Conservation (phyloP, 2,113 vertebrate species). For the Butorides virescens region DNA sequence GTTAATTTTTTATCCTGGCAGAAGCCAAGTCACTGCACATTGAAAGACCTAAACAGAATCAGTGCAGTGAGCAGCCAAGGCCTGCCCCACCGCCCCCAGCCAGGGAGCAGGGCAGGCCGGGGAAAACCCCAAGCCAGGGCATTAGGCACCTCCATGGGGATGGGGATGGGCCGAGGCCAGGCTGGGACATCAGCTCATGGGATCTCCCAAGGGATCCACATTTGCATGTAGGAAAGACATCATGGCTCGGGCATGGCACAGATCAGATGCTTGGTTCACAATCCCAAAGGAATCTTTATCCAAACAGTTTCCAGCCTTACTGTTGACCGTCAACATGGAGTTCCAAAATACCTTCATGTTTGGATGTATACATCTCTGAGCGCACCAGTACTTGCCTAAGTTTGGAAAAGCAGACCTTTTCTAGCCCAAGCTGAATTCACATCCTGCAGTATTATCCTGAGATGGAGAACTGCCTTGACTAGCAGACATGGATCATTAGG, state of each 20-base stretch:
- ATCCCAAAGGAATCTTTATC: neutral
- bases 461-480: neutral
- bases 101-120: neutral
- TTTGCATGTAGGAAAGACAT: neutral
- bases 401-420: neutral
- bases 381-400: neutral
- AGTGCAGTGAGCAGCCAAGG: neutral
- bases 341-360: neutral
- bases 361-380: fast-evolving
- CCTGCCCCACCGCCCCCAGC: neutral
- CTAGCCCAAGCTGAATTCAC: neutral
- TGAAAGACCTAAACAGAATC: neutral
- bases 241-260: no score
- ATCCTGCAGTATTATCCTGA: neutral
- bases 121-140: neutral
- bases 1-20: neutral
- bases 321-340: neutral
- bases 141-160: neutral
- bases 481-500: neutral
- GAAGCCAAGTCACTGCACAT: neutral
- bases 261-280: neutral
- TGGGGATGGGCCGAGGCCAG: neutral
- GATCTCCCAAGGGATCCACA: neutral
- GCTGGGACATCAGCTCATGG: neutral
- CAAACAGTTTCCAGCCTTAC: neutral